These are phyloP conservation scores for Stenchaetothrips biformis DNA, from an alignment of 2,888 invertebrate species.

Conservation along the genomic window DNA sequence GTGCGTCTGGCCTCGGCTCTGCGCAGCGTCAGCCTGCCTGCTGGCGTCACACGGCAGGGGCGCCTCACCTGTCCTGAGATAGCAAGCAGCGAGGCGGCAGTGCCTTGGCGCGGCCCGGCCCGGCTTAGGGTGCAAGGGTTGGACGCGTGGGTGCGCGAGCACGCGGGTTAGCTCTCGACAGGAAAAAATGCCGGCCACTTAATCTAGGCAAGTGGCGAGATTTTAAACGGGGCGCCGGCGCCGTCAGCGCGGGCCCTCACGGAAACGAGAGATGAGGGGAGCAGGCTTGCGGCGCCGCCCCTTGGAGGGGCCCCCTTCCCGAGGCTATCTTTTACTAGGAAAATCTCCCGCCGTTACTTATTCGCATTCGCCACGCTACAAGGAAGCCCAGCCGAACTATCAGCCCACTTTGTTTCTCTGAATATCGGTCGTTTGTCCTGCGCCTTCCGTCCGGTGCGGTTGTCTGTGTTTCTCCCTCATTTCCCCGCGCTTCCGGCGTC, in stretches of 20 bases:
- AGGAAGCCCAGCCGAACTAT: slow-evolving; percentile 1
- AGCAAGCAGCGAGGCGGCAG: too few relatives aligned
- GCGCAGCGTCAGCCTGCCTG: too few relatives aligned
- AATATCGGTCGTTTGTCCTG: slow-evolving; percentile 14
- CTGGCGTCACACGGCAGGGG: too few relatives aligned
- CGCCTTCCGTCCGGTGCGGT: slow-evolving; percentile 16
- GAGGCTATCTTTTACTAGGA: neutral
- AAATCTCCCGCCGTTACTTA: slow-evolving; percentile 9
- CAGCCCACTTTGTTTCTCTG: slow-evolving; percentile 18
- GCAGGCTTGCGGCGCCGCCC: neutral
- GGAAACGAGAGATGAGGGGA: neutral
- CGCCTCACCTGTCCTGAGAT: too few relatives aligned
- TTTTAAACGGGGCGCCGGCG: neutral
- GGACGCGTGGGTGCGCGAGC: too few relatives aligned
- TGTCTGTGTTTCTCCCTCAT: slow-evolving; percentile 21
- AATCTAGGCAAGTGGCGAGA: neutral
- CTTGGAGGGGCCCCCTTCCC: neutral
- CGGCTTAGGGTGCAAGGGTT: too few relatives aligned
- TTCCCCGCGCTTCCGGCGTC: slow-evolving; percentile 3
- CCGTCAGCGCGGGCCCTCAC: neutral
- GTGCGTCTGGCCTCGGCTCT: too few relatives aligned
- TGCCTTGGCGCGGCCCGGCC: too few relatives aligned
- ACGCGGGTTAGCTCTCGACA: too few relatives aligned
- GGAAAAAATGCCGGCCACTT: too few relatives aligned
- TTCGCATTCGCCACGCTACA: neutral